Percentiles rank a stretch among this genome's conserved stretches.
These are phyloP conservation scores for Azorinus chamasolen DNA, from an alignment of 2,888 invertebrate genomes.

Conservation along the genomic window DNA sequence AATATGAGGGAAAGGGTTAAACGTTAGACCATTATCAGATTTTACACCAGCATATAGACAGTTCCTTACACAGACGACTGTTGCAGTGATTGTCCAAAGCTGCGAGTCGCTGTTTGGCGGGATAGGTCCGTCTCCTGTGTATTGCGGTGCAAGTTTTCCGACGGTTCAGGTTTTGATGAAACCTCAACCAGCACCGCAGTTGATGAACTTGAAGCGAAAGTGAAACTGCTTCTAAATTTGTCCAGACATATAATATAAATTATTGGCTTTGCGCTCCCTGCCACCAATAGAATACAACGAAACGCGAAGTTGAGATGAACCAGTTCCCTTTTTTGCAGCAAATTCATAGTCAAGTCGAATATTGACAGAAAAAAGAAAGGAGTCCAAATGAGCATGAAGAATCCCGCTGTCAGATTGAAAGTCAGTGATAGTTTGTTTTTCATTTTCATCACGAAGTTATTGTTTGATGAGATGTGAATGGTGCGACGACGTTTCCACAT, in stretches of 20 bases:
- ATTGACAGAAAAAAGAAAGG: constrained; percentile 55
- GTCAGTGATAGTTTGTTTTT: constrained; percentile 35
- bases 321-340: constrained; percentile 1
- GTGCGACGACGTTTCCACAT: constrained; percentile 22
- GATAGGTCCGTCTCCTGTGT: no score
- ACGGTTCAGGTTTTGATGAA: no score
- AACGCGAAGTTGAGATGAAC: constrained; percentile 39
- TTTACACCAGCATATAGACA: no score
- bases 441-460: constrained; percentile 29
- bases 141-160: no score
- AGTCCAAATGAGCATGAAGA: constrained; percentile 51
- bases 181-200: no score
- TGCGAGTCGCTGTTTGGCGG: no score
- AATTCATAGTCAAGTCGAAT: constrained; percentile 31
- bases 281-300: constrained; percentile 47
- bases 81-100: no score
- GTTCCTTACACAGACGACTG: no score
- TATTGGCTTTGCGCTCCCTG: constrained; percentile 57
- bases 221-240: constrained; percentile 29
- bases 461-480: constrained; percentile 16
- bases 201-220: no score
- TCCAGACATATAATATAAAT: constrained; percentile 43
- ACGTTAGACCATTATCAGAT: no score
- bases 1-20: no score
- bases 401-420: constrained; percentile 40